These are phyloP conservation scores for Papilio gigon DNA, from an alignment of 2,888 invertebrate species.

Conservation along the genomic window DNA sequence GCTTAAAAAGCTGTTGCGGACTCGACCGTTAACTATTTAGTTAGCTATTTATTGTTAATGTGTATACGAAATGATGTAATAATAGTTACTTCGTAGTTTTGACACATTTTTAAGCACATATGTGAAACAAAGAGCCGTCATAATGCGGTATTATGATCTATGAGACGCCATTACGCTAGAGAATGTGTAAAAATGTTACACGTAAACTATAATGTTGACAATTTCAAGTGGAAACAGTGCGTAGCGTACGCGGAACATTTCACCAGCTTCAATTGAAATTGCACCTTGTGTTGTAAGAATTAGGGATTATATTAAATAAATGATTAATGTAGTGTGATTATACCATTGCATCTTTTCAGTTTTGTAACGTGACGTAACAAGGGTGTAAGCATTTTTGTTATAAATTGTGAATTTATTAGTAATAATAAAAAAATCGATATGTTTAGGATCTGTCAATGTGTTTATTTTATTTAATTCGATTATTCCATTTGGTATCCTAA, in stretches of 20 bases:
- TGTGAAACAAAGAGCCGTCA: constrained; percentile 30
- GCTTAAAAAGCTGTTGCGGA: too few relatives aligned
- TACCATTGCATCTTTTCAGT: constrained; percentile 49
- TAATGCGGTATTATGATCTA: constrained; percentile 28
- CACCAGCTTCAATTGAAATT: constrained; percentile 46
- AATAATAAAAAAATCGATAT: too few relatives aligned
- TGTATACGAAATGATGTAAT: constrained; percentile 16
- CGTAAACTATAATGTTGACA: constrained; percentile 65
- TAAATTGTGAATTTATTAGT: not conserved
- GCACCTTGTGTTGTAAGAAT: constrained; percentile 35
- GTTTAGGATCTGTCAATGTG: too few relatives aligned
- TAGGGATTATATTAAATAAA: constrained; percentile 46
- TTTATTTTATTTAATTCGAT: not conserved
- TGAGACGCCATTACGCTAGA: constrained; percentile 38
- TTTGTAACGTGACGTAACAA: constrained; percentile 53
- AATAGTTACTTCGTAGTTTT: constrained; percentile 23
- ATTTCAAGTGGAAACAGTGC: constrained; percentile 74
- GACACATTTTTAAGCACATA: constrained; percentile 27
- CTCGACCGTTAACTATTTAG: too few relatives aligned
- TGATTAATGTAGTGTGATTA: constrained; percentile 37
- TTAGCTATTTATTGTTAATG: too few relatives aligned
- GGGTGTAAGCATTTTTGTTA: constrained; percentile 47
- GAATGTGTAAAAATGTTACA: constrained; percentile 49
- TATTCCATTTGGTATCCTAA: too few relatives aligned
- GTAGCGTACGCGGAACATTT: constrained; percentile 56